Conservation (phyloP, 2,888 invertebrate genomes). For the Brenthis hecate region DNA sequence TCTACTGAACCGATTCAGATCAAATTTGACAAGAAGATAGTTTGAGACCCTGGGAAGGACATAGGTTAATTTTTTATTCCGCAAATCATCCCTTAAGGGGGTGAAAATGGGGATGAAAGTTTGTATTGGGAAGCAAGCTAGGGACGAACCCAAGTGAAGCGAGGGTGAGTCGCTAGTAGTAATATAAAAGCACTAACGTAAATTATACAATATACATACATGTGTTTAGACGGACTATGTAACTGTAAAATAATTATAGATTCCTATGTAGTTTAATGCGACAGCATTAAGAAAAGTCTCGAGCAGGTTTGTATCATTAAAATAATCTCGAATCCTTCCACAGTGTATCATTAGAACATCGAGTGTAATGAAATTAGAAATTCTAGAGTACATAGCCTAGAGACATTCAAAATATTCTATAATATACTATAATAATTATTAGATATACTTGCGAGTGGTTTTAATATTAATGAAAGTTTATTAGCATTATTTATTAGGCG, state of each 20-base stretch:
- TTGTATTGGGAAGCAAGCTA: too few species aligned
- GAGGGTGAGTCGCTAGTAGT: too few species aligned
- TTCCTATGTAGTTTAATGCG: neutral
- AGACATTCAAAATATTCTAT: slow-evolving; percentile 27
- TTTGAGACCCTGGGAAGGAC: too few species aligned
- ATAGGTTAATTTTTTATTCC: too few species aligned
- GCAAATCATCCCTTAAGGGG: too few species aligned
- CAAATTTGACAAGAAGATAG: too few species aligned
- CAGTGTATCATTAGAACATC: slow-evolving; percentile 47
- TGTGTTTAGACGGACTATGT: slow-evolving; percentile 1
- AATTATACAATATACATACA: neutral
- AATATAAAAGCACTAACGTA: slow-evolving; percentile 3
- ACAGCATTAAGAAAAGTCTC: neutral
- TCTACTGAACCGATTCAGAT: too few species aligned
- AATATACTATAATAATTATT: slow-evolving; percentile 27
- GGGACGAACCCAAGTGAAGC: too few species aligned
- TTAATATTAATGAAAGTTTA: slow-evolving; percentile 31
- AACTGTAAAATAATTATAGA: slow-evolving; percentile 9
- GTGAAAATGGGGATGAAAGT: too few species aligned
- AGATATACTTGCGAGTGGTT: slow-evolving; percentile 21
- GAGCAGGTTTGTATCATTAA: neutral
- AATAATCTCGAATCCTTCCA: neutral
- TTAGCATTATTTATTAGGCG: slow-evolving; percentile 34
- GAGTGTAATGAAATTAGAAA: slow-evolving; percentile 30
- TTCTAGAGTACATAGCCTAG: slow-evolving; percentile 16